phyloP scores from a whole-genome alignment of 2,113 vertebrate species.

The Gobius niger region DNA sequence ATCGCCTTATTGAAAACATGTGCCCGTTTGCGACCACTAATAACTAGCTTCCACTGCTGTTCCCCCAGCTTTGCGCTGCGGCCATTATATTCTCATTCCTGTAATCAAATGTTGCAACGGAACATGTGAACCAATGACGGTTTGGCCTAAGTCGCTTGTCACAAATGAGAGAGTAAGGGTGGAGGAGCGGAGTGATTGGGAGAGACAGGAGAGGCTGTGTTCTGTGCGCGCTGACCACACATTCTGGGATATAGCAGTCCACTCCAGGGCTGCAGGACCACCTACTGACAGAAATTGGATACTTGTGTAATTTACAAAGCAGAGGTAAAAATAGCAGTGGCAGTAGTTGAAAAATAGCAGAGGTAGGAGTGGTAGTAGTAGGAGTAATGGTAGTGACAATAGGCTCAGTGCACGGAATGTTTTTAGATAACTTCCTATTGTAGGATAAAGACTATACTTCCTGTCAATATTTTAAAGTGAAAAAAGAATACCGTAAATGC shows the following conservation, averaged over 20 bases:
- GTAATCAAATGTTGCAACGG: conserved; percentile 69
- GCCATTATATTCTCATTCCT: conserved; percentile 75
- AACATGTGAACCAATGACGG: conserved; percentile 62
- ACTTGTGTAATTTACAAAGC: neutral
- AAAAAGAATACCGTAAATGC: no score
- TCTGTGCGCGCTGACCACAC: conserved; percentile 65
- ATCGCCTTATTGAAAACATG: conserved; percentile 79
- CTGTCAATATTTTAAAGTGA: no score
- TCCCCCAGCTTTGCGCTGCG: conserved; percentile 63
- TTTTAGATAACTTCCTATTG: no score
- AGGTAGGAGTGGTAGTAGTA: neutral
- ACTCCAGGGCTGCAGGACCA: conserved; percentile 69
- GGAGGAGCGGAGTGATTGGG: conserved; percentile 55
- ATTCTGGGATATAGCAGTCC: conserved; percentile 54
- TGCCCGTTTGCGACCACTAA: conserved; percentile 76
- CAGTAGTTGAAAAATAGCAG: neutral
- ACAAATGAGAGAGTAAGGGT: conserved; percentile 65
- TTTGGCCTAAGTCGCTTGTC: conserved; percentile 54
- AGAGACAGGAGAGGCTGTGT: conserved; percentile 44
- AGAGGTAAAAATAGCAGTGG: neutral
- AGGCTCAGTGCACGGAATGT: neutral
- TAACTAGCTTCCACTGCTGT: conserved; percentile 72
- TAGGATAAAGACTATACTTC: no score
- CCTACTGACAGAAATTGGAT: conserved; percentile 55
- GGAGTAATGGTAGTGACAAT: neutral